Percentiles rank a stretch among this genome's conserved stretches.
These are phyloP conservation scores for Heliconius hewitsoni DNA, from an alignment of 1,140 invertebrate species.

Conservation along the genomic window DNA sequence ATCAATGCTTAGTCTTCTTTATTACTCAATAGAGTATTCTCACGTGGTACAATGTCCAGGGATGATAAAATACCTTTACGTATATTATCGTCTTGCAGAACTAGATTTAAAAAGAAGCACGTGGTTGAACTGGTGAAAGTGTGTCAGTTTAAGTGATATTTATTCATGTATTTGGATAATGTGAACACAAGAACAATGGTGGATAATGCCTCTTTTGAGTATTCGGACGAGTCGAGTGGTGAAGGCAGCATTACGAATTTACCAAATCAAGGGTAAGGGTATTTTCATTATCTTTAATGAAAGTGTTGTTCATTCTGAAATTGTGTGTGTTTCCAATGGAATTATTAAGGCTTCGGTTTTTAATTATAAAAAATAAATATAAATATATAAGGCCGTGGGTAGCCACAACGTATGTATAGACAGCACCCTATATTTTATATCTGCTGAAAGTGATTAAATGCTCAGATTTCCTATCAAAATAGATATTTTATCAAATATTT, in stretches of 20 bases:
- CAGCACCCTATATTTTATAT: not conserved
- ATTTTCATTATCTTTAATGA: not conserved
- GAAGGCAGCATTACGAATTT: slow-evolving; percentile 43
- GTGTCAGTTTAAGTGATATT: slow-evolving; percentile 29
- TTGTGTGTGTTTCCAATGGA: not conserved
- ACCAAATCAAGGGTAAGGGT: slow-evolving; percentile 28
- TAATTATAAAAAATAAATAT: not conserved
- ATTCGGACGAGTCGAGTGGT: slow-evolving; percentile 69
- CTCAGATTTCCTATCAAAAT: not conserved
- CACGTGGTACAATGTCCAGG: slow-evolving; percentile 4
- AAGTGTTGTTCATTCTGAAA: not conserved
- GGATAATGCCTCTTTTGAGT: slow-evolving; percentile 74
- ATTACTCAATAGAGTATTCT: not conserved
- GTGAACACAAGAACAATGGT: slow-evolving; percentile 55
- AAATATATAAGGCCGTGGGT: no score
- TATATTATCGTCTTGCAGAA: slow-evolving; percentile 18
- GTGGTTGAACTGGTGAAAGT: slow-evolving; percentile 21
- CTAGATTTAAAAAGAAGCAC: slow-evolving; percentile 26
- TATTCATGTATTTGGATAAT: slow-evolving; percentile 38
- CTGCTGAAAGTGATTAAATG: not conserved
- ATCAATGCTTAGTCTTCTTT: slow-evolving; percentile 2
- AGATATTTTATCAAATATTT: not conserved
- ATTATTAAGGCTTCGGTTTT: not conserved
- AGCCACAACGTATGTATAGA: no score
- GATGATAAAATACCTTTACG: slow-evolving; percentile 16